phyloP scores from a whole-genome alignment of 1,140 invertebrate genomes.

The Penaeus japonicus region DNA sequence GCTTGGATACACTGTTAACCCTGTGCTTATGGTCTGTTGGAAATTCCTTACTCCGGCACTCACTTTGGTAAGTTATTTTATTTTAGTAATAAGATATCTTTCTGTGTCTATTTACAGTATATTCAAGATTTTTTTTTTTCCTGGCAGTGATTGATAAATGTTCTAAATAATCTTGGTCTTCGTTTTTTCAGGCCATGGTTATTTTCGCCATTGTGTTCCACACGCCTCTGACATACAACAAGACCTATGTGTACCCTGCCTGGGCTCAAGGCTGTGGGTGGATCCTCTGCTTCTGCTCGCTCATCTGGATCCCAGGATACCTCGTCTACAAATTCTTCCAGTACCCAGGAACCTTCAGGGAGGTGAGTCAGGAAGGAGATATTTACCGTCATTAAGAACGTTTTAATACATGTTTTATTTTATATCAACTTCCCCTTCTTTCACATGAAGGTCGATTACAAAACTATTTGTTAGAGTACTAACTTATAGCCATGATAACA shows the following conservation, averaged over 20 bases:
- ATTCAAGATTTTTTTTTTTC: background rate
- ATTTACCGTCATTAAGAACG: background rate
- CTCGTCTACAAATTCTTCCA: slow-evolving; percentile 63
- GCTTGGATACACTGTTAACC: slow-evolving; percentile 65
- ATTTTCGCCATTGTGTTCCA: slow-evolving; percentile 69
- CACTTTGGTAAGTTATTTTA: slow-evolving; percentile 64
- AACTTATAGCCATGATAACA: background rate
- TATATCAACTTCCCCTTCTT: background rate
- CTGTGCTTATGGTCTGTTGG: slow-evolving; percentile 67
- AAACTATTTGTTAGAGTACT: background rate
- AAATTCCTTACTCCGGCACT: slow-evolving; percentile 66
- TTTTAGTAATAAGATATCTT: background rate
- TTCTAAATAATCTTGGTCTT: background rate
- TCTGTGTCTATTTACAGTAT: background rate
- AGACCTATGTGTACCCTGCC: slow-evolving; percentile 68
- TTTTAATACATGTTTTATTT: background rate
- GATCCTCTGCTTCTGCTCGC: slow-evolving; percentile 68
- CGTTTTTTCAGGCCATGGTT: slow-evolving; percentile 67
- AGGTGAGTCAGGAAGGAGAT: slow-evolving; percentile 58
- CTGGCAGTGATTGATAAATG: background rate
- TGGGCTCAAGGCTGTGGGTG: slow-evolving; percentile 69
- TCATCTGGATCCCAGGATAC: slow-evolving; percentile 70
- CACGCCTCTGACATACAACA: slow-evolving; percentile 66
- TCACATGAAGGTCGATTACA: background rate
- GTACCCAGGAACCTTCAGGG: slow-evolving; percentile 61